Conservation (phyloP, 2,888 invertebrate genomes). For the Bursaphelenchus okinawaensis region DNA sequence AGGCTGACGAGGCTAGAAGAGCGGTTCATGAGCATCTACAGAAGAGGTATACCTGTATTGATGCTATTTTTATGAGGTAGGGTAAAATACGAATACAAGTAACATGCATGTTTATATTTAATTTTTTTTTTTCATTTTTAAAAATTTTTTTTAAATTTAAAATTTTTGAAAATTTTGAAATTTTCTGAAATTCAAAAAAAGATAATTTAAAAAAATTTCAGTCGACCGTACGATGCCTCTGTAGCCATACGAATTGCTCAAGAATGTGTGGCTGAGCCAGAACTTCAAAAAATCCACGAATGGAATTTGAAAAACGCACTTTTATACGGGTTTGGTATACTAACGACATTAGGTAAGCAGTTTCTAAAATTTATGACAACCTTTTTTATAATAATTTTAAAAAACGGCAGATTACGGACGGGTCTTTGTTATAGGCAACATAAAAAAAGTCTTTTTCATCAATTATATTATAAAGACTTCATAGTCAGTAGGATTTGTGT, state of each 20-base stretch:
- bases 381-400: not conserved
- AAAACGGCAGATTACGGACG: no score
- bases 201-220: not conserved
- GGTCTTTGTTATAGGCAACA: not conserved
- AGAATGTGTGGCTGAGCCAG: conserved; percentile 22
- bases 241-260: conserved; percentile 22
- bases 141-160: no score
- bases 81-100: conserved; percentile 1
- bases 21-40: not conserved
- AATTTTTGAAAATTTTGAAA: not conserved
- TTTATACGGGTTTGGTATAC: conserved; percentile 53
- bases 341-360: conserved; percentile 48
- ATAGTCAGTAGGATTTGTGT: no score
- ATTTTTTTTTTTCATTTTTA: no score
- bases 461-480: no score
- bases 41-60: not conserved
- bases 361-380: no score
- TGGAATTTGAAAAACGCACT: conserved; percentile 53
- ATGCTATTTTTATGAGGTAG: conserved; percentile 3
- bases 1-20: conserved; percentile 15
- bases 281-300: conserved; percentile 31
- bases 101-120: no score
- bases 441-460: not conserved
- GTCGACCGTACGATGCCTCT: conserved; percentile 16
- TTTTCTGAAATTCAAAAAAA: not conserved